Conservation (phyloP, 2,888 invertebrate genomes). For the Scaptomyza reducta region DNA sequence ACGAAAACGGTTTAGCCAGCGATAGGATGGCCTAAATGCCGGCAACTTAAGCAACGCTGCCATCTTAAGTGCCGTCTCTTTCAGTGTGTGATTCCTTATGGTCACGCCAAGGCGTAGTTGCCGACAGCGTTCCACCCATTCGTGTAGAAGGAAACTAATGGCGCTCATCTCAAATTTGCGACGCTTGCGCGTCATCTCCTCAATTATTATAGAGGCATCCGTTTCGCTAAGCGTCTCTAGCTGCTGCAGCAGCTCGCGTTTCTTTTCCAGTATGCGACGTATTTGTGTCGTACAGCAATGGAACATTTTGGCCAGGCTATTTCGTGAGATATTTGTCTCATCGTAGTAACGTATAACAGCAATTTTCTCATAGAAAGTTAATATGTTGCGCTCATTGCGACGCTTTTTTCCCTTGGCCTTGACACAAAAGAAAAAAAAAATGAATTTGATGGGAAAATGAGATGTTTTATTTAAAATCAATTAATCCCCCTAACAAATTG, state of each 20-base stretch:
- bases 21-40: constrained; percentile 78
- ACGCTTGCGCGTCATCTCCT: constrained; percentile 82
- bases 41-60: constrained; percentile 81
- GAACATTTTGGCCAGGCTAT: constrained; percentile 82
- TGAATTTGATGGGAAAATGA: neutral
- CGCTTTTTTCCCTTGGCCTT: constrained; percentile 65
- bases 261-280: constrained; percentile 81
- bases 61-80: constrained; percentile 80
- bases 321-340: constrained; percentile 81
- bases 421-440: neutral
- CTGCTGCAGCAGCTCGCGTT: constrained; percentile 79
- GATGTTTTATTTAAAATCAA: neutral
- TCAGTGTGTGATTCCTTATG: constrained; percentile 80
- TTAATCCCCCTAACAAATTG: neutral
- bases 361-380: constrained; percentile 83
- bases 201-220: constrained; percentile 80
- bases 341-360: constrained; percentile 83
- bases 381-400: constrained; percentile 81
- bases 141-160: constrained; percentile 81
- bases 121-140: constrained; percentile 82
- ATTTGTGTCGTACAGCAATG: constrained; percentile 83
- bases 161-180: constrained; percentile 83
- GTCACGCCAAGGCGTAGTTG: constrained; percentile 70
- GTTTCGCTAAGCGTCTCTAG: constrained; percentile 80
- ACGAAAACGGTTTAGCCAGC: constrained; percentile 82